Conservation (phyloP, 2,888 invertebrate species). For the Incurvaria masculella region DNA sequence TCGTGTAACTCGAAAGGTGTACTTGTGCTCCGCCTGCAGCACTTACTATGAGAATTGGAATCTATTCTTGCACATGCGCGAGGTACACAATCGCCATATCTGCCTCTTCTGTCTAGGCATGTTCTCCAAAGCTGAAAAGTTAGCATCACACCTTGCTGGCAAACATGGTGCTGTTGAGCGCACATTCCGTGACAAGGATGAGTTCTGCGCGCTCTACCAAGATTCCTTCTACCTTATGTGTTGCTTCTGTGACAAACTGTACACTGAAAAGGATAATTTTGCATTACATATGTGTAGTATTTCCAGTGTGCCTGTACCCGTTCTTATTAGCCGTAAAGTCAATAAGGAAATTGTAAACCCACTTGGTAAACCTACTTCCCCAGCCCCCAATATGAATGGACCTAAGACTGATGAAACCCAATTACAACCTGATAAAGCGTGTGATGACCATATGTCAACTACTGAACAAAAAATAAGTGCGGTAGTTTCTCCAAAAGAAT, state of each 20-base stretch:
- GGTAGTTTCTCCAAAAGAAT: too few relatives aligned
- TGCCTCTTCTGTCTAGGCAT: slow-evolving; percentile 82
- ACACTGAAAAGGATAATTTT: slow-evolving; percentile 73
- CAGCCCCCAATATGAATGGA: not conserved
- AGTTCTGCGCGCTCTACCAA: slow-evolving; percentile 62
- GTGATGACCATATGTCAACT: too few relatives aligned
- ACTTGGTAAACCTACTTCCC: not conserved
- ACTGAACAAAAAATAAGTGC: too few relatives aligned
- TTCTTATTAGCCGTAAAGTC: slow-evolving; percentile 40
- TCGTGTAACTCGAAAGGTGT: slow-evolving; percentile 72
- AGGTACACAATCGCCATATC: slow-evolving; percentile 76
- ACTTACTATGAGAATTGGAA: slow-evolving; percentile 87
- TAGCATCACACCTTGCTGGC: slow-evolving; percentile 72
- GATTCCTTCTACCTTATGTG: slow-evolving; percentile 75
- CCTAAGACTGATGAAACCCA: not conserved
- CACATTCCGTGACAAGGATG: slow-evolving; percentile 63
- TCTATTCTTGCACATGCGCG: slow-evolving; percentile 79
- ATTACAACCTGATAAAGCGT: too few relatives aligned
- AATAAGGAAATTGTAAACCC: not conserved
- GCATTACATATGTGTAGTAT: slow-evolving; percentile 73
- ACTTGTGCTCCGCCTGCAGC: slow-evolving; percentile 77
- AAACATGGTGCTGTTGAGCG: slow-evolving; percentile 76
- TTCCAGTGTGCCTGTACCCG: slow-evolving; percentile 48
- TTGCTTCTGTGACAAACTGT: slow-evolving; percentile 76
- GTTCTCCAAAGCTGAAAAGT: slow-evolving; percentile 76